phyloP scores from a whole-genome alignment of 92 coral and sea anemone species.

The Paragorgia papillata region DNA sequence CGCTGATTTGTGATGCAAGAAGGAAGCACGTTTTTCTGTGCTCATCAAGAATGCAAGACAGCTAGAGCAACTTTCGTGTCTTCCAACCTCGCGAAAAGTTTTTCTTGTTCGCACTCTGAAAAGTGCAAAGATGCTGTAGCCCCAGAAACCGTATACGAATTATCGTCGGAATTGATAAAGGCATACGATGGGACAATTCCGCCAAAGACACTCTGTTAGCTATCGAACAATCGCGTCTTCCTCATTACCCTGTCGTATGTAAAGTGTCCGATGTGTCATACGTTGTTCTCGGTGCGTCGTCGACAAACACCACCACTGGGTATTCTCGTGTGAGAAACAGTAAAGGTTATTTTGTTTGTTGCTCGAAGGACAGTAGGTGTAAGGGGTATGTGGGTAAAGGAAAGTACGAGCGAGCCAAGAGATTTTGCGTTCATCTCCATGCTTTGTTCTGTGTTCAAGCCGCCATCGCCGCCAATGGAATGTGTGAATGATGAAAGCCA shows the following conservation, averaged over 20 bases:
- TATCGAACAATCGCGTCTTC: conserved; percentile 1
- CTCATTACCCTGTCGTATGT: background rate
- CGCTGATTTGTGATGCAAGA: conserved; percentile 19
- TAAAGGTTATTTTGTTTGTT: conserved; percentile 11
- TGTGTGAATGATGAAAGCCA: too few relatives aligned
- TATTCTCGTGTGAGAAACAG: background rate
- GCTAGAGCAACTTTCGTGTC: conserved; percentile 2
- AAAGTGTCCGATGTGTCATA: conserved; percentile 8
- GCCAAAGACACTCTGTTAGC: conserved; percentile 7
- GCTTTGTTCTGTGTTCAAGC: conserved; percentile 9
- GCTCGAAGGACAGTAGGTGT: conserved; percentile 19
- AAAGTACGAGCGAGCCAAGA: conserved; percentile 39
- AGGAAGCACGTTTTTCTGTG: conserved; percentile 14
- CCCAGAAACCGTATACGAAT: background rate
- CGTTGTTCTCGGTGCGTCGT: conserved; percentile 9
- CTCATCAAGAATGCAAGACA: conserved; percentile 8
- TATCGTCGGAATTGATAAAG: background rate
- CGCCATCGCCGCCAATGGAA: background rate
- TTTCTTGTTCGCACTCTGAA: conserved; percentile 2
- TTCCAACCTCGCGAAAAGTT: background rate
- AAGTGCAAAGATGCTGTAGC: conserved; percentile 19
- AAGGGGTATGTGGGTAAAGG: conserved; percentile 13
- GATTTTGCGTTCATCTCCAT: conserved; percentile 38
- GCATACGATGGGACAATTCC: background rate
- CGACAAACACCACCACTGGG: conserved; percentile 18